Evolutionary conservation across 2,888 invertebrate species (phyloP), one percentile per base, ranked within the genome.

Genomic region (Dolomedes plantarius): DNA sequence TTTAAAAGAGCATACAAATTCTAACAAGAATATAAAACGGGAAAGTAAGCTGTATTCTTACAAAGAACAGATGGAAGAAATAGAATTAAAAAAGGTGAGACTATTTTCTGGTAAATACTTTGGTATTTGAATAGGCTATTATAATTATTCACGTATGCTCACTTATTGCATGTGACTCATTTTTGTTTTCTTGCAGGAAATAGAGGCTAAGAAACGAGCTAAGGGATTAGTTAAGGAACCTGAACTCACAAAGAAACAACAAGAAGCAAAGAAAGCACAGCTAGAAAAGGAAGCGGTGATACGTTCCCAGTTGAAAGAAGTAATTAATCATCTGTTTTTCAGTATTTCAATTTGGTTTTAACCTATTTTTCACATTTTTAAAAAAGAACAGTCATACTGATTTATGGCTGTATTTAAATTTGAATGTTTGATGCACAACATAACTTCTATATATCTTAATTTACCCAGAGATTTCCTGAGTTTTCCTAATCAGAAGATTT

Each of bases 41-140:
- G 99, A 99, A 91, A 98, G 97, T 91, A 98, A 98, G 92, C 96
- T 95, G 0, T 99, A 99, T 91, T 97, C 97, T 88, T 98, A 97
- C 91, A 97, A 97, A 91, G 99, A 99, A 88, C 99, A 99, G 91
- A 93, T 97, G 90, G 98, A 98, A 90, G 99, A 99, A 91, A 91
- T 97, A 89, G 97, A 98, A 90, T 92, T 98, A 76, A 93, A 96
- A n/a, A 94, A 97, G 90, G 92, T 88, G 82, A 36, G 75, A 28
- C 7, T 5, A 16, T 62, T 7, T n/a, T n/a, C n/a, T n/a, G n/a
- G n/a, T n/a, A n/a, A n/a, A n/a, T n/a, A n/a, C n/a, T n/a, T n/a
- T n/a, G n/a, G n/a, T n/a, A n/a, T n/a, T n/a, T n/a, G n/a, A n/a
- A n/a, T 64, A 31, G 23, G 2, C 13, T 65, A n/a, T 13, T 29